Percentiles rank a stretch among this genome's conserved stretches.
These are phyloP conservation scores for Ruditapes philippinarum DNA, from an alignment of 1,140 invertebrate species.

Conservation along the genomic window DNA sequence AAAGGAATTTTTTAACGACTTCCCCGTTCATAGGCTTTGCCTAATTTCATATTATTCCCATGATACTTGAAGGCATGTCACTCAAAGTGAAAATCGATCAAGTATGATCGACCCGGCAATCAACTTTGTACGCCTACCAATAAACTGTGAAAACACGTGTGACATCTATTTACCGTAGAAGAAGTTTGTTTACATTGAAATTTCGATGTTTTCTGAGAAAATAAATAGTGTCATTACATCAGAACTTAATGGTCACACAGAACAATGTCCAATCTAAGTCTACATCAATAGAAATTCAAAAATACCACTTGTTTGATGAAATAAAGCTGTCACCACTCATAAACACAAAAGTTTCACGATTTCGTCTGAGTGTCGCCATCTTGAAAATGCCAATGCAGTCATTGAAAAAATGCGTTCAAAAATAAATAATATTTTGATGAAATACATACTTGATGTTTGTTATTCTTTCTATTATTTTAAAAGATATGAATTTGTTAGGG, in stretches of 20 bases:
- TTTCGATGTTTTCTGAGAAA: constrained; percentile 22
- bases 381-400: constrained; percentile 40
- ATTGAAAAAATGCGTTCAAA: neutral
- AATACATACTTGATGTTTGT: too few species aligned
- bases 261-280: neutral
- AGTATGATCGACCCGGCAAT: constrained; percentile 47
- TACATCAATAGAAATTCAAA: neutral
- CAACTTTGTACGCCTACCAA: constrained; percentile 60
- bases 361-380: constrained; percentile 48
- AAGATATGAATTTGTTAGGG: neutral
- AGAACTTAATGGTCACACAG: neutral
- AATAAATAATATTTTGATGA: neutral
- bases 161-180: constrained; percentile 31
- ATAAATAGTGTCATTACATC: constrained; percentile 15
- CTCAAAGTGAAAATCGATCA: constrained; percentile 67
- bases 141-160: constrained; percentile 62
- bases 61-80: constrained; percentile 52
- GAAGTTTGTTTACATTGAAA: constrained; percentile 45
- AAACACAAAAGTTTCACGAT: constrained; percentile 34
- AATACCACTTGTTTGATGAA: constrained; percentile 31
- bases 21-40: too few species aligned
- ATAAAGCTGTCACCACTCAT: constrained; percentile 44
- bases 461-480: neutral
- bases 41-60: too few species aligned
- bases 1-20: too few species aligned